Conservation (phyloP, 2,113 vertebrate genomes). For the Gila orcuttii region DNA sequence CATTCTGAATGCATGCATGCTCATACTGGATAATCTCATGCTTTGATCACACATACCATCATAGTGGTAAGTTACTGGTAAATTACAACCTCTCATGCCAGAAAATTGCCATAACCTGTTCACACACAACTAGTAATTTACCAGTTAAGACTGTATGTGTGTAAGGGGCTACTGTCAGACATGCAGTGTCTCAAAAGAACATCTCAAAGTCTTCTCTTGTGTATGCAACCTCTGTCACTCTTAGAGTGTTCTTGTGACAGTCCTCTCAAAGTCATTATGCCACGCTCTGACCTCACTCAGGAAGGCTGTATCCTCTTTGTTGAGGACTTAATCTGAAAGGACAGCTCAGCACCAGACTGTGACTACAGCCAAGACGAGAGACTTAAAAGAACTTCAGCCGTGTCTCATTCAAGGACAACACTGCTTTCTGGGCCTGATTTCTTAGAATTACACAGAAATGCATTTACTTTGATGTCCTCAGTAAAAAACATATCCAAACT, state of each 20-base stretch:
- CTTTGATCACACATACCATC: too few species aligned
- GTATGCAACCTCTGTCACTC: not conserved
- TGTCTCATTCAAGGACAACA: constrained; percentile 17
- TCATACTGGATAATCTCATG: too few species aligned
- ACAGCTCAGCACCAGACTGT: constrained; percentile 22
- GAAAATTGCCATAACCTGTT: too few species aligned
- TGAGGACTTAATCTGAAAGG: constrained; percentile 7
- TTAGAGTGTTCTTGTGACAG: not conserved
- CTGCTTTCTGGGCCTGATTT: constrained; percentile 2
- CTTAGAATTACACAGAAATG: constrained; percentile 18
- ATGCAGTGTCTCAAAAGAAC: not conserved
- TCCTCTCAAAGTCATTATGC: constrained; percentile 24
- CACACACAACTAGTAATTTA: too few species aligned
- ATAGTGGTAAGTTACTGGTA: too few species aligned
- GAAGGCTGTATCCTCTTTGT: constrained; percentile 5
- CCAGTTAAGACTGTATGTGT: too few species aligned
- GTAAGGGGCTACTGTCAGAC: not conserved
- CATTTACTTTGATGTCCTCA: constrained; percentile 7
- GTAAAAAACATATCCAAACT: not conserved
- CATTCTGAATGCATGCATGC: too few species aligned
- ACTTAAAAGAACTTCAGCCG: constrained; percentile 12
- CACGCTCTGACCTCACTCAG: not conserved
- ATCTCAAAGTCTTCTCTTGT: not conserved
- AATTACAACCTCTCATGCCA: too few species aligned
- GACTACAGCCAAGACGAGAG: constrained; percentile 6